These are phyloP conservation scores for Cryptomyrus ogoouensis DNA, from an alignment of 2,113 vertebrate species.

Conservation along the genomic window DNA sequence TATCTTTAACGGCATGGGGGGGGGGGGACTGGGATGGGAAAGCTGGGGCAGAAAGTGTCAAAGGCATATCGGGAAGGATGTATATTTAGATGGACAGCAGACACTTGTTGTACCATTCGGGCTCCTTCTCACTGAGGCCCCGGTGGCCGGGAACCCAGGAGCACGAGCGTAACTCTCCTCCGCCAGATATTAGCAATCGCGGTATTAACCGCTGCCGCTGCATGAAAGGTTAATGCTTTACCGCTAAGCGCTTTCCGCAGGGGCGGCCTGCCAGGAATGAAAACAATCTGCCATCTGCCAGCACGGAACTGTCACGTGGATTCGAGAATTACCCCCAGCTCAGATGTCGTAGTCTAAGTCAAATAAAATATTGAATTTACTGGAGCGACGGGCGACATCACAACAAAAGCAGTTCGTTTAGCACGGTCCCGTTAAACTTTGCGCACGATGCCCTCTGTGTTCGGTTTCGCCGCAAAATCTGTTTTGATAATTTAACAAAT, in stretches of 20 bases:
- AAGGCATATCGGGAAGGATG: conserved; percentile 49
- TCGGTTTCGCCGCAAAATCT: background rate
- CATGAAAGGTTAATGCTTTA: background rate
- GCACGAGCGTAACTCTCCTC: background rate
- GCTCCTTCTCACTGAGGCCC: background rate
- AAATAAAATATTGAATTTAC: background rate
- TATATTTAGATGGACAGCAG: conserved; percentile 12
- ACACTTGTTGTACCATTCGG: background rate
- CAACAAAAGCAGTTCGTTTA: background rate
- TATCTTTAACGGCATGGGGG: conserved; percentile 62
- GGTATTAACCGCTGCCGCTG: background rate
- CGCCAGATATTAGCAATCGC: background rate
- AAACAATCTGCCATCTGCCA: background rate
- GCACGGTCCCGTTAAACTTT: background rate
- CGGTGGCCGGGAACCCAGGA: background rate
- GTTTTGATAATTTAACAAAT: background rate
- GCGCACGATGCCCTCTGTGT: background rate
- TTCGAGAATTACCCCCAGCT: background rate
- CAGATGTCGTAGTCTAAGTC: background rate
- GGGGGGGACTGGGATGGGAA: conserved; percentile 56
- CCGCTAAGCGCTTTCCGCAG: background rate
- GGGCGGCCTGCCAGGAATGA: background rate
- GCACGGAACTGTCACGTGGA: background rate
- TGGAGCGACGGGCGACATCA: background rate
- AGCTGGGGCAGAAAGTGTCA: conserved; percentile 63